phyloP scores from a whole-genome alignment of 2,113 vertebrate genomes.

The Cairina moschata region DNA sequence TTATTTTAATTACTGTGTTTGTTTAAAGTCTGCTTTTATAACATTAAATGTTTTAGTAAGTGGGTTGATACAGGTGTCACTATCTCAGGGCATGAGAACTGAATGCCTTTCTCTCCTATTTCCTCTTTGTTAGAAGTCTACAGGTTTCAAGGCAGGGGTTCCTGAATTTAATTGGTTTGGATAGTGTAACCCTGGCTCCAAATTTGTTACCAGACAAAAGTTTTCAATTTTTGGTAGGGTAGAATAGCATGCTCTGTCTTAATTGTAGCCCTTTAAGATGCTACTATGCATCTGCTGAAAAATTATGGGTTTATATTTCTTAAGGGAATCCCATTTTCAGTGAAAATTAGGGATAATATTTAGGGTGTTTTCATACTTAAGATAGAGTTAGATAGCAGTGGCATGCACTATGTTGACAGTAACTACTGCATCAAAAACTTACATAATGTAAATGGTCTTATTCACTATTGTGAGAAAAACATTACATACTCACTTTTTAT shows the following conservation, averaged over 20 bases:
- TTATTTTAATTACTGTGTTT: neutral
- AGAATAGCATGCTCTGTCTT: neutral
- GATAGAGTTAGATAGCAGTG: neutral
- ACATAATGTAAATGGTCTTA: neutral
- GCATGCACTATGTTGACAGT: neutral
- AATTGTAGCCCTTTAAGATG: neutral
- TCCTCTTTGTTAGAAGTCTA: neutral
- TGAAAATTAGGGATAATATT: neutral
- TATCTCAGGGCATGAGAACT: neutral
- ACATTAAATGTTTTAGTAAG: neutral
- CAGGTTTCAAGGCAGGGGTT: neutral
- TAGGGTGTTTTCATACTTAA: neutral
- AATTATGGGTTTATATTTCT: neutral
- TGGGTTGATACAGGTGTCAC: neutral
- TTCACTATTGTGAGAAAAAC: neutral
- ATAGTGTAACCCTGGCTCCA: neutral
- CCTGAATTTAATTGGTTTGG: neutral
- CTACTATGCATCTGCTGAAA: neutral
- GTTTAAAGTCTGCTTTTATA: neutral
- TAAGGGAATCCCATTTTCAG: neutral
- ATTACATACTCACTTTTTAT: neutral
- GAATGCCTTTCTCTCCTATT: neutral
- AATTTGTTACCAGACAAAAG: neutral
- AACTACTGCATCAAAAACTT: neutral
- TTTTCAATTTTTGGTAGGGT: neutral